These are phyloP conservation scores for Hypselothyrea guttata DNA, from an alignment of 2,888 invertebrate species.

Conservation along the genomic window DNA sequence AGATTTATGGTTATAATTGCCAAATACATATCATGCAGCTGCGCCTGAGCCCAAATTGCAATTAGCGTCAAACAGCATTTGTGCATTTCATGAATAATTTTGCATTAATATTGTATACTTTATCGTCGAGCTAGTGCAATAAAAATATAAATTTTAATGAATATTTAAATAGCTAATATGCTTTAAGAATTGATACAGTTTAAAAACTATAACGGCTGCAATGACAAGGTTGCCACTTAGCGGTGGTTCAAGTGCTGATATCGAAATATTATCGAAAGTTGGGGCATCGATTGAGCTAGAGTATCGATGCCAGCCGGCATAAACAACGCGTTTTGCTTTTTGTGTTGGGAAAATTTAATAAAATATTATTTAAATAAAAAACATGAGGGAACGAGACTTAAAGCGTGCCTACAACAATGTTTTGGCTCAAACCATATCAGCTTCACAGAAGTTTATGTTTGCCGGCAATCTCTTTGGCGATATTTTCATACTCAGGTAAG, in stretches of 20 bases:
- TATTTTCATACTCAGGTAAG: constrained; percentile 85
- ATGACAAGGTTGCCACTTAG: constrained; percentile 26
- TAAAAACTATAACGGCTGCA: background rate
- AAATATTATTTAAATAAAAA: background rate
- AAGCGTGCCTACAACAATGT: constrained; percentile 89
- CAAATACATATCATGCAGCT: constrained; percentile 20
- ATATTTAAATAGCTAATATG: background rate
- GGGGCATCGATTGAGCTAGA: no score
- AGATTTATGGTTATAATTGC: constrained; percentile 45
- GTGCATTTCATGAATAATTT: constrained; percentile 12
- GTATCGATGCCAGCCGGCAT: constrained; percentile 21
- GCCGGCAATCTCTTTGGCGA: constrained; percentile 93
- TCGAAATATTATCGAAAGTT: no score
- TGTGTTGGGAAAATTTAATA: constrained; percentile 8
- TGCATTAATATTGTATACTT: background rate
- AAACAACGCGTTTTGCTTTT: constrained; percentile 27
- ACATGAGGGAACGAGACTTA: constrained; percentile 69
- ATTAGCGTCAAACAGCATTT: constrained; percentile 14
- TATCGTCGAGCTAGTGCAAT: background rate
- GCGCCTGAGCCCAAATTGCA: constrained; percentile 25
- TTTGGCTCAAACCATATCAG: constrained; percentile 91
- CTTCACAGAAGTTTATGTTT: constrained; percentile 91
- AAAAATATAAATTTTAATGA: constrained; percentile 2
- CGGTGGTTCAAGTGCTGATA: constrained; percentile 4
- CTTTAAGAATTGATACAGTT: no score